phyloP scores from a whole-genome alignment of 2,797 vertebrate genomes.

The Premnoplex brunnescens region DNA sequence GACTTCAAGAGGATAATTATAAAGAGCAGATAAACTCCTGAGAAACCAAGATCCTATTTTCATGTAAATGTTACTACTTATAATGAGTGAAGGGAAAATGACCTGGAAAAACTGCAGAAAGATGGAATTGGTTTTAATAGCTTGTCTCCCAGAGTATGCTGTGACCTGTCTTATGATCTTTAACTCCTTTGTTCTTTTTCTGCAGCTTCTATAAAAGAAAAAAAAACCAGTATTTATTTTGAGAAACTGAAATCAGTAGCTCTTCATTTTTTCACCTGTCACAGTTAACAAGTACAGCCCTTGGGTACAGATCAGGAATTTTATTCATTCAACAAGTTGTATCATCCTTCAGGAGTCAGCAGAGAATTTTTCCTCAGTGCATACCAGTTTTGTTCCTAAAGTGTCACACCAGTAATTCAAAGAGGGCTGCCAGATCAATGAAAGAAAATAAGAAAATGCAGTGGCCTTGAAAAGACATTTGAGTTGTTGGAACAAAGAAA shows the following conservation, averaged over 20 bases:
- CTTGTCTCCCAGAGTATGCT: background rate
- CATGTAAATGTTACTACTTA: constrained; percentile 36
- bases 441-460: background rate
- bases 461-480: background rate
- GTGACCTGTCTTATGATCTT: constrained; percentile 28
- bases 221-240: background rate
- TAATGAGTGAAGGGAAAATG: constrained; percentile 28
- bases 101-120: constrained; percentile 36
- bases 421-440: background rate
- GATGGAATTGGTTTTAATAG: constrained; percentile 29
- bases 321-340: constrained; percentile 17
- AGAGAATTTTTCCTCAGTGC: background rate
- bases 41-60: constrained; percentile 37
- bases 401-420: background rate
- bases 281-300: background rate
- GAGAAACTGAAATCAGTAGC: constrained; percentile 7
- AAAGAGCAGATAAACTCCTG: constrained; percentile 7
- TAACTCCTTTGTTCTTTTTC: constrained; percentile 34
- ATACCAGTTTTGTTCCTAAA: background rate
- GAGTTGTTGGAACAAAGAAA: background rate
- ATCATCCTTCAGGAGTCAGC: background rate
- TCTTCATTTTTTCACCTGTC: background rate
- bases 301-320: background rate
- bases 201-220: background rate
- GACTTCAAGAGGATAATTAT: constrained; percentile 33